phyloP scores from a whole-genome alignment of 2,888 invertebrate genomes.

The Clusia tigrina region DNA sequence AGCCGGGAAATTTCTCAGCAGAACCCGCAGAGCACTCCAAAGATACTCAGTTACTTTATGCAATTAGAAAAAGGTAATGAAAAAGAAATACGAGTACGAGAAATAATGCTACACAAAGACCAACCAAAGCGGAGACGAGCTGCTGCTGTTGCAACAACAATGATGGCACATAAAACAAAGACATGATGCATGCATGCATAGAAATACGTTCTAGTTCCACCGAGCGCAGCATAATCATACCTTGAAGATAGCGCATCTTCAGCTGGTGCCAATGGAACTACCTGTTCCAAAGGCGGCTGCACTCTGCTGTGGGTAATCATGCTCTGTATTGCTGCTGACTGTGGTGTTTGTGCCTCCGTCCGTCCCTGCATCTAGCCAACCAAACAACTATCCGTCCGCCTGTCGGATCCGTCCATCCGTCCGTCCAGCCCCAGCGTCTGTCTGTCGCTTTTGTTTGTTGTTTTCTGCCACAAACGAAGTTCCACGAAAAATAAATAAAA shows the following conservation, averaged over 20 bases:
- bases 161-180: neutral
- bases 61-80: neutral
- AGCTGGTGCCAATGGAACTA: neutral
- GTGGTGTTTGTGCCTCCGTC: too few relatives aligned
- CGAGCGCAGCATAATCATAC: too few relatives aligned
- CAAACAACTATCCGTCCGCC: too few relatives aligned
- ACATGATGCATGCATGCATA: neutral
- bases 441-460: slow-evolving; percentile 16
- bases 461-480: slow-evolving; percentile 9
- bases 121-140: neutral
- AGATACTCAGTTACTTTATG: neutral
- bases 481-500: neutral
- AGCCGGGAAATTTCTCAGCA: neutral
- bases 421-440: neutral
- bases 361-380: too few relatives aligned
- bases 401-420: slow-evolving; percentile 3
- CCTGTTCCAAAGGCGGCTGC: neutral
- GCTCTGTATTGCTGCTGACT: too few relatives aligned
- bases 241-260: neutral
- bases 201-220: neutral
- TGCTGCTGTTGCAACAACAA: neutral
- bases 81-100: neutral
- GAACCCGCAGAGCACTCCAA: neutral
- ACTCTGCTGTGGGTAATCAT: neutral
- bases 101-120: neutral